Conservation (phyloP, 2,888 invertebrate genomes). For the Nomada fabriciana region DNA sequence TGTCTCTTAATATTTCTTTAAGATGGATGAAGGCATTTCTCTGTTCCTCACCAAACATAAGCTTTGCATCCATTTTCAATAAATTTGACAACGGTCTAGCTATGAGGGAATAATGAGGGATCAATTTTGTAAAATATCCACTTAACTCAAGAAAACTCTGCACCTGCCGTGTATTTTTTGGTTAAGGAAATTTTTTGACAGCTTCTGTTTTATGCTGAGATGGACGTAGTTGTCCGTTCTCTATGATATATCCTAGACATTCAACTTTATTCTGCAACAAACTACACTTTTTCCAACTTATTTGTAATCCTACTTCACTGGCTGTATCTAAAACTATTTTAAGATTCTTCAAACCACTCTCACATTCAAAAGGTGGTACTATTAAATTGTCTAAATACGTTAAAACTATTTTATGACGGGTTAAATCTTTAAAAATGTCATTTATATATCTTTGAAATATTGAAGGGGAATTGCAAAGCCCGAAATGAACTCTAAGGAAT, state of each 20-base stretch:
- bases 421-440: background rate
- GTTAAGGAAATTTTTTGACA: conserved; percentile 21
- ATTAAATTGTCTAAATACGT: background rate
- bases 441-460: too few species aligned
- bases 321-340: background rate
- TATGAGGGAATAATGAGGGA: background rate
- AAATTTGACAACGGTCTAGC: background rate
- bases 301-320: background rate
- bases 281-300: conserved; percentile 26
- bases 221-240: conserved; percentile 6
- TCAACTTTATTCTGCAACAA: conserved; percentile 11
- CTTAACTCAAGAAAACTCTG: background rate
- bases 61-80: background rate
- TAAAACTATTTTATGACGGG: background rate
- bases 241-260: conserved; percentile 7
- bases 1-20: conserved; percentile 1
- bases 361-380: background rate
- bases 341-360: background rate
- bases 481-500: too few species aligned
- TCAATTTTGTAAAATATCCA: conserved; percentile 4
- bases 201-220: conserved; percentile 21
- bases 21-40: background rate
- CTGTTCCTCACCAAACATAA: background rate
- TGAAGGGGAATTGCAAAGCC: too few species aligned
- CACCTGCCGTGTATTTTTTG: conserved; percentile 2